Conservation (phyloP, 2,797 vertebrate genomes). For the Phaenicophaeus curvirostris region DNA sequence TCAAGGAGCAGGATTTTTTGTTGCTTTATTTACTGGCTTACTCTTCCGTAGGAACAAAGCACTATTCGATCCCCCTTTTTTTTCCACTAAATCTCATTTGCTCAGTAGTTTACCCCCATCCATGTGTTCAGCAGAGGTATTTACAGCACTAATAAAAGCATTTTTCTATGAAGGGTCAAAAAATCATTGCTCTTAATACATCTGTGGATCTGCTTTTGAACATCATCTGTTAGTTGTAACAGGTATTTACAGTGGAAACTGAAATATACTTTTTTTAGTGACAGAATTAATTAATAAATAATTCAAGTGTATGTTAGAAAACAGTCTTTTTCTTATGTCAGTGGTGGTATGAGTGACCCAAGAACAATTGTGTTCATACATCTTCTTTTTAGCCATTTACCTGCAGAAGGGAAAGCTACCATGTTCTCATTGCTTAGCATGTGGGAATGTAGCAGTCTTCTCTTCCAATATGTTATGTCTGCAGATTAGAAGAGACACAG, state of each 20-base stretch:
- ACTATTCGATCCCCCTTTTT: slow-evolving; percentile 69
- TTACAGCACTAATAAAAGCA: slow-evolving; percentile 69
- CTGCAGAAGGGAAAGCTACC: neutral
- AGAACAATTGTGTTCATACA: neutral
- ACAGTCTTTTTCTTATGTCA: neutral
- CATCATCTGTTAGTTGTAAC: slow-evolving; percentile 29
- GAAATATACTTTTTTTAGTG: slow-evolving; percentile 23
- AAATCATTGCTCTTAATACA: slow-evolving; percentile 57
- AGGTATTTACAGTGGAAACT: slow-evolving; percentile 20
- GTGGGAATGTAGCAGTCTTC: neutral
- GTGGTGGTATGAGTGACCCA: neutral
- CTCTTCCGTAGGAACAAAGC: slow-evolving; percentile 69
- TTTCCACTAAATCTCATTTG: slow-evolving; percentile 74
- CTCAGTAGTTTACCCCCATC: slow-evolving; percentile 69
- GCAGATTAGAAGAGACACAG: slow-evolving; percentile 64
- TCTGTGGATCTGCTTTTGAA: slow-evolving; percentile 43
- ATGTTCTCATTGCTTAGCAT: neutral
- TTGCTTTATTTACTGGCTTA: slow-evolving; percentile 68
- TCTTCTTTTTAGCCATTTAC: neutral
- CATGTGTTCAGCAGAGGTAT: slow-evolving; percentile 63
- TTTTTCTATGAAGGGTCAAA: slow-evolving; percentile 45
- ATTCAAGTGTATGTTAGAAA: neutral
- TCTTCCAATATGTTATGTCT: slow-evolving; percentile 23
- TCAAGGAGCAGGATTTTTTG: slow-evolving; percentile 55
- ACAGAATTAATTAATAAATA: slow-evolving; percentile 17